phyloP scores from a whole-genome alignment of 2,797 vertebrate genomes.

The Melanotaenia trifasciata region DNA sequence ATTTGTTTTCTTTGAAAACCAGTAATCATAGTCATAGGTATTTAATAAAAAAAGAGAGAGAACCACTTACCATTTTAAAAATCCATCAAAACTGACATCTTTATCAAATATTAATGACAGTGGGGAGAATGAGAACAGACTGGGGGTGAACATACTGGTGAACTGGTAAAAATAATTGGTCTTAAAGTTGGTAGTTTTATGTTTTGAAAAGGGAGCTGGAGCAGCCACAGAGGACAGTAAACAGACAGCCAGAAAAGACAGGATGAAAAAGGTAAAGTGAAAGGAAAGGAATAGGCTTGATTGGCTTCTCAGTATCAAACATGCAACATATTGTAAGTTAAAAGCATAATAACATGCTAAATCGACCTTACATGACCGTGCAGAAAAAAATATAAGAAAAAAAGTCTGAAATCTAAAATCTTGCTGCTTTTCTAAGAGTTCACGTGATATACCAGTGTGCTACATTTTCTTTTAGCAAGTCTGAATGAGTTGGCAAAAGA shows the following conservation, averaged over 20 bases:
- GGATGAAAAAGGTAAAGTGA: not conserved
- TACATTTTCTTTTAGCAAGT: not conserved
- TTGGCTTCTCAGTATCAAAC: conserved; percentile 16
- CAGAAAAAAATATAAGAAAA: not conserved
- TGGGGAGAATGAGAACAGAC: conserved; percentile 25
- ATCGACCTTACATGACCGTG: not conserved
- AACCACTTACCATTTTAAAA: conserved; percentile 42
- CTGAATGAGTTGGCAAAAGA: not conserved
- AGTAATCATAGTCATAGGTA: not conserved
- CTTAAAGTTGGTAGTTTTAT: conserved; percentile 39
- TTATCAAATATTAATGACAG: conserved; percentile 59
- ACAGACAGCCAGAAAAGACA: not conserved
- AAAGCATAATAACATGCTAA: too few relatives aligned
- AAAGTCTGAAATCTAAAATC: not conserved
- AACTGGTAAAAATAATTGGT: conserved; percentile 55
- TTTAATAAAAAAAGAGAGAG: conserved; percentile 16
- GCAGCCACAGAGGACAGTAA: conserved; percentile 1
- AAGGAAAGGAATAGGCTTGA: not conserved
- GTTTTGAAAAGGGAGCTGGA: conserved; percentile 1
- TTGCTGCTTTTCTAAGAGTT: not conserved
- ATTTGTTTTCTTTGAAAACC: too few relatives aligned
- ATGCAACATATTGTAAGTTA: conserved; percentile 1
- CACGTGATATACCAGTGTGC: not conserved
- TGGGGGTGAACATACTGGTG: conserved; percentile 26
- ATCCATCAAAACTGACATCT: conserved; percentile 60